Evolutionary conservation across 2,797 vertebrate genomes (phyloP), one percentile per base, ranked within the genome.

Genomic region (Mycteria americana): DNA sequence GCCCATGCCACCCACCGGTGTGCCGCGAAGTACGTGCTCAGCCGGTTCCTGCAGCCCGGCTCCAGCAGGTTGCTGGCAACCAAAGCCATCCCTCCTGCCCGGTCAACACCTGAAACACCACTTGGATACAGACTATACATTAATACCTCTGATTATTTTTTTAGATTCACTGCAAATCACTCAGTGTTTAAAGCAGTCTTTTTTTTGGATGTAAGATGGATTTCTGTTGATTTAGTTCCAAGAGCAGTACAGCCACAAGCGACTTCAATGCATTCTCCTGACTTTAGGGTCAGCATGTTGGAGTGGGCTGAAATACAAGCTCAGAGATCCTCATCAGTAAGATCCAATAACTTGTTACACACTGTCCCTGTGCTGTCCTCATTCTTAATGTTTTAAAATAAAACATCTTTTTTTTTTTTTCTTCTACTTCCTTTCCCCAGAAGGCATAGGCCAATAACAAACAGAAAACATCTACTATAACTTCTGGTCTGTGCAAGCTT

Each of bases 21-120:
- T 28, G 18, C 25, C 5, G 5, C 14, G 33, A 46, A 56, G 45
- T n/a, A 24, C 0, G 0, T 28, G n/a, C n/a, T 41, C n/a, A 31
- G 33, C 8, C 3, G 0, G 9, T 35, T 24, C 33, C 13, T 18
- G 2, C 39, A 62, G 50, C 37, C n/a, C 0, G 0, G 21, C 35
- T 57, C 24, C 18, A 2, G 31, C 46, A 22, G 54, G 6, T 27
- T 0, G 0, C n/a, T 73, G 41, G 27, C 24, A 54, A 9, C 41
- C 3, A 3, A 33, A 54, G 35, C 57, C 50, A 23, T 13, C 50
- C 30, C 30, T 63, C 35, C 28, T 50, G 54, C 35, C 68, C 65
- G 10, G 48, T 16, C 56, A 51, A 7, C 37, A 12, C 57, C 57
- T 77, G 56, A 8, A 68, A 6, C 45, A 37, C 23, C 54, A 15